Base-by-base conservation (phyloP, 2,113 vertebrate genomes). In the Petrocephalus microphthalmus region DNA sequence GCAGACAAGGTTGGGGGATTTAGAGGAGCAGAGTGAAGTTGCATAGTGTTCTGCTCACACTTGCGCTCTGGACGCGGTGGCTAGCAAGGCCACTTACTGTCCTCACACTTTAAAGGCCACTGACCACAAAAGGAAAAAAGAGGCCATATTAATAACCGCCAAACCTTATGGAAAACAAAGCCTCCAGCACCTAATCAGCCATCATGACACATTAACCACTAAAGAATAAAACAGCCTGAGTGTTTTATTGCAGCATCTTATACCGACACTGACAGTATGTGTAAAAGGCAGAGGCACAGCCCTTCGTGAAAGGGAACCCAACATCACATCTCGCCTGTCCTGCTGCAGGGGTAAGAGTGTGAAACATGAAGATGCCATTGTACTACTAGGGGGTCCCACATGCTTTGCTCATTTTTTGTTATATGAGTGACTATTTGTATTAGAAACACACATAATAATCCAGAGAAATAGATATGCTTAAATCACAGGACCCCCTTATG, bases 1-100 rank as follows among this genome's bases (percentile, higher is more conserved):
- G 93, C 89, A 96, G 93, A 91, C 94, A 91, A 94, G 95, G 94
- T 94, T 92, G 91, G 90, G 86, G 93, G 93, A 93, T 93, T 96
- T 94, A 94, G 89, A 92, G 88, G 42, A 84, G 89, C 87, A 91
- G 88, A 93, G 92, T 92, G 90, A 92, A 90, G 88, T 91, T 87
- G 89, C 91, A 91, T 89, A 91, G 93, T 78, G 91, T 92, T 93
- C 91, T 86, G 78, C 87, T 84, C 67, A 89, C 86, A 42, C 22
- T 71, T 89, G 89, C 91, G 90, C 90, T 67, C 60, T 87, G 90
- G 92, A 91, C 91, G 92, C 92, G 92, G 20, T 78, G 90, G 51
- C 88, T 13, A 45, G 64, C 42, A 47, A 47, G 33, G 37, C 54
- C 19, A 67, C 47, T 85, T 71, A 54, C 64, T 57, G 51, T 84